phyloP scores from a whole-genome alignment of 2,888 invertebrate genomes.

The Drosophila merina region DNA sequence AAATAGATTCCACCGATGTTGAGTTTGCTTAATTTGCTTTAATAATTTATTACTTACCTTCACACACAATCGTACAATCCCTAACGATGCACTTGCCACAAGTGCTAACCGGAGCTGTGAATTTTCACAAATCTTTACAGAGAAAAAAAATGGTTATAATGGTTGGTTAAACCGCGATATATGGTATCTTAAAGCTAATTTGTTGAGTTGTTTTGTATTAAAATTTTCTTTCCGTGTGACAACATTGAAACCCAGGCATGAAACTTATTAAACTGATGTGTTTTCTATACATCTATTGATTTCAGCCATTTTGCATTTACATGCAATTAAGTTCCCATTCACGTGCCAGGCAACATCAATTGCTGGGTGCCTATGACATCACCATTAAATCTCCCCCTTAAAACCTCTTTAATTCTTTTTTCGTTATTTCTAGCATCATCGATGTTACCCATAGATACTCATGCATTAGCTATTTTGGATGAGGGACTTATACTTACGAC shows the following conservation, averaged over 20 bases:
- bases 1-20: conserved; percentile 50
- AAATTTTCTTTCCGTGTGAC: conserved; percentile 6
- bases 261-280: conserved; percentile 24
- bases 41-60: conserved; percentile 61
- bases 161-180: too few species aligned
- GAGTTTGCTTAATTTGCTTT: conserved; percentile 40
- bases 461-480: not conserved
- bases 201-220: not conserved
- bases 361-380: conserved; percentile 55
- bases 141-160: too few species aligned
- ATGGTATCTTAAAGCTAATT: too few species aligned
- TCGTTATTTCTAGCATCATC: conserved; percentile 34
- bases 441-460: conserved; percentile 11
- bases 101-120: conserved; percentile 23
- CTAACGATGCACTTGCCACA: conserved; percentile 32
- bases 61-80: conserved; percentile 47
- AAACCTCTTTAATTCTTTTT: not conserved
- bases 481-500: conserved; percentile 4
- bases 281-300: conserved; percentile 20
- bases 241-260: conserved; percentile 33
- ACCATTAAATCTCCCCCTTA: conserved; percentile 27
- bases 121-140: not conserved
- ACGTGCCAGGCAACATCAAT: conserved; percentile 50
- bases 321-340: conserved; percentile 66
- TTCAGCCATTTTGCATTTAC: conserved; percentile 35